A percentile compares a stretch with the other conserved stretches of the same genome.
These are phyloP conservation scores for Clarias macrocephalus DNA, from an alignment of 2,113 vertebrate species.

Conservation along the genomic window DNA sequence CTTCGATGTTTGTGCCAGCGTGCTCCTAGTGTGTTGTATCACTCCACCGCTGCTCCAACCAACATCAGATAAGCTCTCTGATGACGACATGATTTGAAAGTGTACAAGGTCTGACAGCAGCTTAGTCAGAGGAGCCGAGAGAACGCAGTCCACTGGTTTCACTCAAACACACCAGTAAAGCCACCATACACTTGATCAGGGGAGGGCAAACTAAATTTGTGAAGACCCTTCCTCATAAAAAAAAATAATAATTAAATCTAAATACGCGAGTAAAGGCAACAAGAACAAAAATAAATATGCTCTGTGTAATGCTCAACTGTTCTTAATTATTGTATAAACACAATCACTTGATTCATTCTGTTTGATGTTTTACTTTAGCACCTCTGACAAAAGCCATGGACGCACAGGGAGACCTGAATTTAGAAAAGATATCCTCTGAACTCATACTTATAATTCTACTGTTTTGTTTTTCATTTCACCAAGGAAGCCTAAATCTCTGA, in stretches of 20 bases:
- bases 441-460: neutral
- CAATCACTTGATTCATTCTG: neutral
- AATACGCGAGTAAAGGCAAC: neutral
- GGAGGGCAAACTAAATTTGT: neutral
- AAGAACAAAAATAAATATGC: neutral
- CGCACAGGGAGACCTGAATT: neutral
- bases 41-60: slow-evolving; percentile 43
- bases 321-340: neutral
- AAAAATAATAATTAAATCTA: neutral
- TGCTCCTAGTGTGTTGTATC: slow-evolving; percentile 35
- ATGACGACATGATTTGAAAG: neutral
- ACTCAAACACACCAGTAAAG: neutral
- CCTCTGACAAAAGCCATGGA: neutral
- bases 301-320: neutral
- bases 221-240: neutral
- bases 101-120: neutral
- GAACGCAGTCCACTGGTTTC: neutral
- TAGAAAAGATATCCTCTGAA: neutral
- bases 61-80: slow-evolving; percentile 42
- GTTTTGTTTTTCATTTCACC: neutral
- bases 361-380: neutral
- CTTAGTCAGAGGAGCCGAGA: neutral
- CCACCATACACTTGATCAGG: neutral
- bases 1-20: slow-evolving; percentile 54
- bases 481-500: neutral